Evolutionary conservation across 2,797 vertebrate genomes (phyloP).

Genomic region (Taeniopygia guttata): DNA sequence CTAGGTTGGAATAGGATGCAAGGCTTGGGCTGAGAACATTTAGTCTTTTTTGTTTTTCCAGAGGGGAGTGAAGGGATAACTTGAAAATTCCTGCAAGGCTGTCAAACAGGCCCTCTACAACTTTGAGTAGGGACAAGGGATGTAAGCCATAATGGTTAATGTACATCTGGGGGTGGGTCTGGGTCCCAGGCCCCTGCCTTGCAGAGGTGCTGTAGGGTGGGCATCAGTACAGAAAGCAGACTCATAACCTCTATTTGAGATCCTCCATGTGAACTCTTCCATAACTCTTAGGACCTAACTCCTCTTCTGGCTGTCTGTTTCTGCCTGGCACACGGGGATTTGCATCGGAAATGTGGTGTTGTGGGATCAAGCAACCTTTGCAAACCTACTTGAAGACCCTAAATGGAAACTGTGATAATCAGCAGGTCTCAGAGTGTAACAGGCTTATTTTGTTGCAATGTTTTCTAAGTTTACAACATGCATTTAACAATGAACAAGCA

Average conservation of each 20-base stretch:
- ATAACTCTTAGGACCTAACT: neutral
- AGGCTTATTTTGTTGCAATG: neutral
- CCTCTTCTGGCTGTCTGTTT: neutral
- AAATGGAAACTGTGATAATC: neutral
- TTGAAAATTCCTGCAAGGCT: slow-evolving; percentile 2
- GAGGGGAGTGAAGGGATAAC: neutral
- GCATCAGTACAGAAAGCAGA: neutral
- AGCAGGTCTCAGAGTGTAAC: neutral
- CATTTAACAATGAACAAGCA: neutral
- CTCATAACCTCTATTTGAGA: neutral
- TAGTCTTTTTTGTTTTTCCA: neutral
- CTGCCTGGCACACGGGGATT: neutral
- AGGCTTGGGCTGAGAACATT: slow-evolving; percentile 10
- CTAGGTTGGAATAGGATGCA: slow-evolving; percentile 30
- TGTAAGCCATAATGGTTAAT: neutral
- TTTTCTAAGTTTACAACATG: neutral
- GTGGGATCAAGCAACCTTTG: neutral
- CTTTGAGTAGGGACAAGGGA: neutral
- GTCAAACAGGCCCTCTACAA: neutral
- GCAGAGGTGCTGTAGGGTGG: neutral
- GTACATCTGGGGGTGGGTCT: neutral
- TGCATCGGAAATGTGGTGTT: neutral
- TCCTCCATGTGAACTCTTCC: neutral
- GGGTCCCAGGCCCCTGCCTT: neutral
- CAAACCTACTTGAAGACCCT: neutral